A percentile compares a stretch with the other conserved stretches of the same genome.
These are phyloP conservation scores for Trididemnum nubilum DNA, from an alignment of 23 tunicate genomes.

Conservation along the genomic window DNA sequence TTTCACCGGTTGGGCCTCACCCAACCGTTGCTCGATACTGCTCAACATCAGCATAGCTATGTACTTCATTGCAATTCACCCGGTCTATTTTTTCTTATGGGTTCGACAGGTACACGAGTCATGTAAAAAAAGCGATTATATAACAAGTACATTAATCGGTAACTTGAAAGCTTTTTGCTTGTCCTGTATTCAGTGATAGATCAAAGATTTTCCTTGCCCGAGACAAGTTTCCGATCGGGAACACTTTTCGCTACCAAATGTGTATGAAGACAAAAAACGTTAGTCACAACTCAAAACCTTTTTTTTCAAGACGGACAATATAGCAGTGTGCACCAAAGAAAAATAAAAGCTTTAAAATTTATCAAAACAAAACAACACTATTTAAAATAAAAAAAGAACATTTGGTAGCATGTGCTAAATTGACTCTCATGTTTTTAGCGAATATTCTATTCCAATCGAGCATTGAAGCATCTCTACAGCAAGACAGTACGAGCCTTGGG, in stretches of 20 bases:
- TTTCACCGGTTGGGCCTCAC: constrained; percentile 58
- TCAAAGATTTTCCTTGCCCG: too few relatives aligned
- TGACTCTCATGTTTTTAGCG: constrained; percentile 64
- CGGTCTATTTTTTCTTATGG: constrained; percentile 80
- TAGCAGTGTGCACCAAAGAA: too few relatives aligned
- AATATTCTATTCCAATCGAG: constrained; percentile 83
- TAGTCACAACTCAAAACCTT: too few relatives aligned
- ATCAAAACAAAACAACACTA: too few relatives aligned
- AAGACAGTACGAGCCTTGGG: constrained; percentile 60
- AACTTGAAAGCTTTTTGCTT: not conserved
- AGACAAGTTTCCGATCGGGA: too few relatives aligned
- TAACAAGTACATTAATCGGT: not conserved
- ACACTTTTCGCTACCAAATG: too few relatives aligned
- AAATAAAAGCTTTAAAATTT: too few relatives aligned
- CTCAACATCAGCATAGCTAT: constrained; percentile 83
- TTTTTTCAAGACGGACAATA: too few relatives aligned
- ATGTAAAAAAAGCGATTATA: not conserved
- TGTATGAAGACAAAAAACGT: too few relatives aligned
- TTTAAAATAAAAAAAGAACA: too few relatives aligned
- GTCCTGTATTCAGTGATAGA: too few relatives aligned
- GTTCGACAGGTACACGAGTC: constrained; percentile 85
- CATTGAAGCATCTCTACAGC: constrained; percentile 87
- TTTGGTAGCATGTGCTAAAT: too few relatives aligned
- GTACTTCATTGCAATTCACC: constrained; percentile 64
- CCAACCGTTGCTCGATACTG: constrained; percentile 45